Percentiles rank a stretch among this genome's conserved stretches.
These are phyloP conservation scores for Lethenteron reissneri DNA, from an alignment of 2,113 vertebrate genomes.

Conservation along the genomic window DNA sequence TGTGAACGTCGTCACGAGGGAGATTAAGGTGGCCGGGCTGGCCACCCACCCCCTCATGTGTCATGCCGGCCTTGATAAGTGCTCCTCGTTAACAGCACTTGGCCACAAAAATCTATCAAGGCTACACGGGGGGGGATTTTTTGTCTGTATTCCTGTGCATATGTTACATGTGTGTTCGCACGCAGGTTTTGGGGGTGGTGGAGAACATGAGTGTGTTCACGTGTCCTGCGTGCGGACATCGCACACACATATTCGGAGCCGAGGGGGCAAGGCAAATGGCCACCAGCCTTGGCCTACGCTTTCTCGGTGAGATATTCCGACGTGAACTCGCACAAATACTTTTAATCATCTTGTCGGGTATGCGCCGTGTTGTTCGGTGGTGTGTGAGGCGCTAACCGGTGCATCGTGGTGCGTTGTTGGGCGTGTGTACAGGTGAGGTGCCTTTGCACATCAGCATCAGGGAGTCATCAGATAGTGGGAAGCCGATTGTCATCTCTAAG, in stretches of 20 bases:
- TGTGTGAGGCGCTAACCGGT: slow-evolving; percentile 19
- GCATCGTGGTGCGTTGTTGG: slow-evolving; percentile 11
- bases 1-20: too few species aligned
- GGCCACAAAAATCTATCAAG: too few species aligned
- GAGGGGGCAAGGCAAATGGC: slow-evolving; percentile 55
- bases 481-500: slow-evolving; percentile 57
- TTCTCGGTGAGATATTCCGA: slow-evolving; percentile 38
- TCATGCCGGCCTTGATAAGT: too few species aligned
- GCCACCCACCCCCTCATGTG: too few species aligned
- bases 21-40: too few species aligned
- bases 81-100: too few species aligned
- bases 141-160: too few species aligned
- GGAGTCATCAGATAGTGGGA: slow-evolving; percentile 56
- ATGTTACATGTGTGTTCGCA: neutral
- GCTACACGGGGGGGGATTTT: too few species aligned
- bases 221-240: slow-evolving; percentile 67
- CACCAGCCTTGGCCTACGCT: slow-evolving; percentile 32
- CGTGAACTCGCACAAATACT: slow-evolving; percentile 8
- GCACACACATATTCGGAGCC: slow-evolving; percentile 73
- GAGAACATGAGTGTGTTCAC: slow-evolving; percentile 97
- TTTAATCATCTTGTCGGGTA: slow-evolving; percentile 19
- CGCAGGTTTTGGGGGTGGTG: slow-evolving; percentile 71
- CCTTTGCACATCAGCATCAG: slow-evolving; percentile 70
- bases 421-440: slow-evolving; percentile 42
- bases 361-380: slow-evolving; percentile 17